Evolutionary conservation across 2,797 vertebrate genomes (phyloP).

Genomic region (Microctenopoma stevenorrisi): DNA sequence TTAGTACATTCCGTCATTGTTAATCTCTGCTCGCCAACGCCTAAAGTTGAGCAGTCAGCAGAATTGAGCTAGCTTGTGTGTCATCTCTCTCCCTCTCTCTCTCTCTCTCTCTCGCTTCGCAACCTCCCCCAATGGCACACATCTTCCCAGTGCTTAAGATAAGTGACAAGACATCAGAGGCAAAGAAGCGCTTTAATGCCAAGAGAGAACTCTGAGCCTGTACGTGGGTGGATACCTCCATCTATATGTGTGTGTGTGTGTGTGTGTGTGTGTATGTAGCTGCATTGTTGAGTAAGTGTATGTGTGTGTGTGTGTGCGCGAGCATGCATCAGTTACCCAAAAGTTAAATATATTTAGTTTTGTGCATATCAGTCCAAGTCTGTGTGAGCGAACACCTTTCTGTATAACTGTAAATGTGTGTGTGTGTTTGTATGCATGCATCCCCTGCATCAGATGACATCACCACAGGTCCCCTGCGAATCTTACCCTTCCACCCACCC

Average conservation of each 20-base stretch:
- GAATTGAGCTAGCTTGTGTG: constrained; percentile 68
- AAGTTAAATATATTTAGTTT: constrained; percentile 18
- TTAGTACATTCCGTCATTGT: constrained; percentile 71
- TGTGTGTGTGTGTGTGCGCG: background rate
- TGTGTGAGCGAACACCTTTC: constrained; percentile 5
- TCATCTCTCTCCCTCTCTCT: constrained; percentile 54
- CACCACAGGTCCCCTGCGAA: constrained; percentile 61
- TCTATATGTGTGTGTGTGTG: constrained; percentile 24
- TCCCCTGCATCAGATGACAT: constrained; percentile 71
- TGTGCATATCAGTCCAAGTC: constrained; percentile 1
- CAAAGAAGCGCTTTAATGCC: constrained; percentile 76
- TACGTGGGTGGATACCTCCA: constrained; percentile 57
- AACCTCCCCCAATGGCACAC: constrained; percentile 63
- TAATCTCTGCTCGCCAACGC: constrained; percentile 72
- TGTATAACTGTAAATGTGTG: constrained; percentile 44
- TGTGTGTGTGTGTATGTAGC: background rate
- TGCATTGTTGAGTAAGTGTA: constrained; percentile 3
- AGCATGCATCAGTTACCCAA: background rate
- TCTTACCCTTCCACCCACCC: constrained; percentile 66
- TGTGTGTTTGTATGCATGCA: constrained; percentile 3
- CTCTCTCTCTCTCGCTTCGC: constrained; percentile 26
- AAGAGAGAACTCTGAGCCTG: constrained; percentile 63
- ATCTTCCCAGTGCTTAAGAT: constrained; percentile 79
- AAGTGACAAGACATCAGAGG: constrained; percentile 82
- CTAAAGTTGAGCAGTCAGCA: constrained; percentile 81